Conservation (phyloP, 2,113 vertebrate genomes). For the Erythrocercus mccallii region DNA sequence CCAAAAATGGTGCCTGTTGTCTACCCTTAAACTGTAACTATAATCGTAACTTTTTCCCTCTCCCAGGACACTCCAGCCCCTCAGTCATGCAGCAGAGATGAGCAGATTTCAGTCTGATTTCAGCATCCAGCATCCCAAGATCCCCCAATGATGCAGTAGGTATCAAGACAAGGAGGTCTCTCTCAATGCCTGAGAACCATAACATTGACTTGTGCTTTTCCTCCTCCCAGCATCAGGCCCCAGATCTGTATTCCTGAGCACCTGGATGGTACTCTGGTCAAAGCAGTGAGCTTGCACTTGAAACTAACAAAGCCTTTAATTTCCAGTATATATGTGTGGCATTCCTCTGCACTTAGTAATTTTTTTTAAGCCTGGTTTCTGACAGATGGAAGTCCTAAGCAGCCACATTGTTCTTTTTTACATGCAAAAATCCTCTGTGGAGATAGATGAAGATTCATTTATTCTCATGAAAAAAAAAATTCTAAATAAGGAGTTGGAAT, state of each 20-base stretch:
- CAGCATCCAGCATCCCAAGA: not conserved
- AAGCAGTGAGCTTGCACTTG: not conserved
- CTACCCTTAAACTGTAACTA: accelerated
- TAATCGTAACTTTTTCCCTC: not conserved
- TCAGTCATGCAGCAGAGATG: not conserved
- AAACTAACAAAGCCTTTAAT: not conserved
- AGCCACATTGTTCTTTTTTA: not conserved
- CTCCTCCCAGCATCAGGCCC: not conserved
- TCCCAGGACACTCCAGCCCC: not conserved
- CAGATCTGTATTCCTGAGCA: not conserved
- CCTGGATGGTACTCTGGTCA: not conserved
- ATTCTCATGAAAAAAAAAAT: not conserved
- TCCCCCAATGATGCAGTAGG: not conserved
- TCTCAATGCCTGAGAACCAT: not conserved
- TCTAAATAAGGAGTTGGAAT: not conserved
- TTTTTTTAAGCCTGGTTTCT: not conserved
- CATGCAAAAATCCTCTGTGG: not conserved
- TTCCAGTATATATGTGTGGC: not conserved
- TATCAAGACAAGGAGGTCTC: not conserved
- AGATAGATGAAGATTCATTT: not conserved
- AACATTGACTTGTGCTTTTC: not conserved
- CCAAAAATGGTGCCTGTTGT: not conserved
- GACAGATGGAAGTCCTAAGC: not conserved
- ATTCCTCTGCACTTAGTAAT: not conserved
- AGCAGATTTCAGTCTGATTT: not conserved